Percentiles rank a stretch among this genome's conserved stretches.
phyloP scores from a whole-genome alignment of 2,797 vertebrate species.

The Myotis pilosus region DNA sequence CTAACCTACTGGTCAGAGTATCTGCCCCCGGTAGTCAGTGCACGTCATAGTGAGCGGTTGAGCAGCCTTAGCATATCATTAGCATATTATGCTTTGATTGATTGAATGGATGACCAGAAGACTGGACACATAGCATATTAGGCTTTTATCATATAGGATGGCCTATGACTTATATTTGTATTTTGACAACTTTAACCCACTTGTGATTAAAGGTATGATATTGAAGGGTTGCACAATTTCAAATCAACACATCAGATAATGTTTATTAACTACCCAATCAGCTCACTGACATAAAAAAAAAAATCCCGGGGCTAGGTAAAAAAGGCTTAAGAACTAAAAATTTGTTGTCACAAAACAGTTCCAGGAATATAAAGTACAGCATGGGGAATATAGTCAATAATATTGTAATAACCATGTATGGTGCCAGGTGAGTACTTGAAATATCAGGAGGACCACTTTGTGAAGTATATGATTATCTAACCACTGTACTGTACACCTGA shows the following conservation, averaged over 20 bases:
- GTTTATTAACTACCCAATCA: background rate
- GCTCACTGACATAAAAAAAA: background rate
- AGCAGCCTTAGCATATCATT: too few species aligned
- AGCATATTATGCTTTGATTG: too few species aligned
- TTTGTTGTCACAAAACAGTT: background rate
- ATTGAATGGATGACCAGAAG: too few species aligned
- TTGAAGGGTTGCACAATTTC: background rate
- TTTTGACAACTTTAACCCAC: background rate
- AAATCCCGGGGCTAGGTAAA: background rate
- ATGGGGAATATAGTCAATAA: background rate
- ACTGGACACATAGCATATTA: too few species aligned
- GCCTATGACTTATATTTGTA: background rate
- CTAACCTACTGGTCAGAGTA: too few species aligned
- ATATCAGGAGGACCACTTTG: background rate
- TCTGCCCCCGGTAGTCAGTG: too few species aligned
- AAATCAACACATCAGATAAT: conserved; percentile 18
- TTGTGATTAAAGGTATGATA: background rate
- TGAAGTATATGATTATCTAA: background rate
- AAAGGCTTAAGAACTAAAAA: background rate
- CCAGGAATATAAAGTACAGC: background rate
- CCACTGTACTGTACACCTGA: background rate
- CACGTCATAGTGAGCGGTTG: too few species aligned
- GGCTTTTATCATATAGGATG: background rate
- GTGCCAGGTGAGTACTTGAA: background rate
- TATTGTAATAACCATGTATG: background rate